These are phyloP conservation scores for Lepus townsendii DNA, from an alignment of 2,797 vertebrate genomes.

Conservation along the genomic window DNA sequence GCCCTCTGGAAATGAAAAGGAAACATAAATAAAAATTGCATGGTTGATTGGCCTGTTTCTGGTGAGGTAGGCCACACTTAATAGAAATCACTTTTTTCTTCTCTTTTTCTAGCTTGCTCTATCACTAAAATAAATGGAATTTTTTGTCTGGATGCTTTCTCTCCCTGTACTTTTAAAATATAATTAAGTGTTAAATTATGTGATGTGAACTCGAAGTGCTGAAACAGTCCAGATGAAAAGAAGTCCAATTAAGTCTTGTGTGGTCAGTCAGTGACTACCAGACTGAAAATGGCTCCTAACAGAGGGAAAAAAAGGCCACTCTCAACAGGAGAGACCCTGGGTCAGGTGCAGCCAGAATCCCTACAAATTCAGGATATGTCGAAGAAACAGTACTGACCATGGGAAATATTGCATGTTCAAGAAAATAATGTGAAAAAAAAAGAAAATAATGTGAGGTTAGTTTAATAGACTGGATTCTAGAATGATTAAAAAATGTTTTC, in stretches of 20 bases:
- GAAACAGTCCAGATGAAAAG: neutral
- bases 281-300: neutral
- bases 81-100: slow-evolving; percentile 56
- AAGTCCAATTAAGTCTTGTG: neutral
- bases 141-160: slow-evolving; percentile 53
- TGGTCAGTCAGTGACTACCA: neutral
- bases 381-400: neutral
- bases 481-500: neutral
- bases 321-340: rapidly evolving
- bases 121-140: slow-evolving; percentile 64
- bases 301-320: neutral
- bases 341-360: rapidly evolving
- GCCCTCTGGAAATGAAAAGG: slow-evolving; percentile 78
- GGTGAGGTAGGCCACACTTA: slow-evolving; percentile 54
- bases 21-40: slow-evolving; percentile 80
- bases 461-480: neutral
- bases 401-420: neutral
- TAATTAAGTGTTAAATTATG: slow-evolving; percentile 62
- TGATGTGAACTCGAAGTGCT: slow-evolving; percentile 1
- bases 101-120: slow-evolving; percentile 42
- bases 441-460: neutral
- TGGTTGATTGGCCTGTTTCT: slow-evolving; percentile 78
- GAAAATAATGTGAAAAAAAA: neutral
- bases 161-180: slow-evolving; percentile 42
- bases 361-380: rapidly evolving